Percentiles rank a stretch among this genome's conserved stretches.
Conservation (phyloP, 1,140 invertebrate genomes). For the Nomia melanderi region DNA sequence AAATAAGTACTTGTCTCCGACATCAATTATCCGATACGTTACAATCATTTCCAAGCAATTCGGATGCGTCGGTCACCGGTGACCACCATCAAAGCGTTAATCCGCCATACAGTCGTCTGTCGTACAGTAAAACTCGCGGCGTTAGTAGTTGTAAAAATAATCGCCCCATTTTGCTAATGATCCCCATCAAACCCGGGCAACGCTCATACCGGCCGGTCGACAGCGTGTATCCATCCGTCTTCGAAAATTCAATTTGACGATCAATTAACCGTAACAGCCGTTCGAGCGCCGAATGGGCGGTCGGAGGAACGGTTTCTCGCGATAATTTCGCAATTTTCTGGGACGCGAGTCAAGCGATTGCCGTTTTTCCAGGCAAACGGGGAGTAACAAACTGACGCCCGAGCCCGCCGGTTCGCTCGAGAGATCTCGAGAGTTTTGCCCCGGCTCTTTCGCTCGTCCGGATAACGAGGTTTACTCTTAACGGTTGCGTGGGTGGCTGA, state of each 20-base stretch:
- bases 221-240: too few relatives aligned
- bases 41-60: too few relatives aligned
- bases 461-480: constrained; percentile 61
- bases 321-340: constrained; percentile 35
- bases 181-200: too few relatives aligned
- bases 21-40: too few relatives aligned
- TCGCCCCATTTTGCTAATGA: too few relatives aligned
- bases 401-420: constrained; percentile 22
- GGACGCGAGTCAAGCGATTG: not conserved
- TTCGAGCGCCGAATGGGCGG: not conserved
- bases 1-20: too few relatives aligned
- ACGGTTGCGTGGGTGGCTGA: constrained; percentile 50
- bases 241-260: not conserved
- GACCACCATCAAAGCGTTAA: too few relatives aligned
- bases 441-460: constrained; percentile 40
- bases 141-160: too few relatives aligned
- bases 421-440: constrained; percentile 43
- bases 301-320: constrained; percentile 1
- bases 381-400: constrained; percentile 25
- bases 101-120: too few relatives aligned
- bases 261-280: not conserved
- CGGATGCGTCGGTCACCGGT: too few relatives aligned
- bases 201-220: too few relatives aligned
- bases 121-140: too few relatives aligned
- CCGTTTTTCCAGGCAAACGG: constrained; percentile 20